phyloP scores from a whole-genome alignment of 2,888 invertebrate genomes.

The Epinotia demarniana region DNA sequence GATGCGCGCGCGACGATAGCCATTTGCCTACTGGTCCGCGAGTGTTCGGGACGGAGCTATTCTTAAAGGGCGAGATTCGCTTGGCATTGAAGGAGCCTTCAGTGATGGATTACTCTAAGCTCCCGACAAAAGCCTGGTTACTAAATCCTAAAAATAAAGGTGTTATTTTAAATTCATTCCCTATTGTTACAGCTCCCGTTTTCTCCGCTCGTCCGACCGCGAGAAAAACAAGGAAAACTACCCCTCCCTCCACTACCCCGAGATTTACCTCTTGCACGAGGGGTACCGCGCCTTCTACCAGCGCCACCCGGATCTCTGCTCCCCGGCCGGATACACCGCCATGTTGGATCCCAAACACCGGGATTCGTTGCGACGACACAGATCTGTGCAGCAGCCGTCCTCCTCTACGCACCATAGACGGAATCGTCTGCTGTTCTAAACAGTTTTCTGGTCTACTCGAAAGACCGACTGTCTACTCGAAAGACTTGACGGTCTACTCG shows the following conservation, averaged over 20 bases:
- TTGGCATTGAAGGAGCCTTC: no score
- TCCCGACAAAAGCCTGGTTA: no score
- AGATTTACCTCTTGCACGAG: conserved; percentile 96
- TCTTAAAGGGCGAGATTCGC: no score
- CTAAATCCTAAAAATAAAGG: no score
- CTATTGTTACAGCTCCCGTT: conserved; percentile 87
- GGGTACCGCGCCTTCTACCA: conserved; percentile 87
- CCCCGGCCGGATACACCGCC: conserved; percentile 89
- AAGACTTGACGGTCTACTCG: conserved; percentile 28
- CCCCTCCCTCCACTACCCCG: conserved; percentile 95
- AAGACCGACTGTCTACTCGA: conserved; percentile 47
- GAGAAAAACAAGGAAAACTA: conserved; percentile 91
- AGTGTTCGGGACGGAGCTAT: no score
- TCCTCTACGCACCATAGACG: conserved; percentile 49
- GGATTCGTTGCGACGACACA: conserved; percentile 88
- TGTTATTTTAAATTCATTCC: no score
- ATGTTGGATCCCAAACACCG: conserved; percentile 94
- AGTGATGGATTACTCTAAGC: no score
- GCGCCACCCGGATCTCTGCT: conserved; percentile 86
- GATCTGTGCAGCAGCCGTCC: conserved; percentile 61
- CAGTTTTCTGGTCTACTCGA: conserved; percentile 45
- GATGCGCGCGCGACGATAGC: no score
- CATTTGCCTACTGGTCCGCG: no score
- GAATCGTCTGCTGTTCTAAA: conserved; percentile 52
- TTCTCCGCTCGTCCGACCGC: conserved; percentile 93